Conservation (phyloP, 2,888 invertebrate genomes). For the Nemoura dubitans region DNA sequence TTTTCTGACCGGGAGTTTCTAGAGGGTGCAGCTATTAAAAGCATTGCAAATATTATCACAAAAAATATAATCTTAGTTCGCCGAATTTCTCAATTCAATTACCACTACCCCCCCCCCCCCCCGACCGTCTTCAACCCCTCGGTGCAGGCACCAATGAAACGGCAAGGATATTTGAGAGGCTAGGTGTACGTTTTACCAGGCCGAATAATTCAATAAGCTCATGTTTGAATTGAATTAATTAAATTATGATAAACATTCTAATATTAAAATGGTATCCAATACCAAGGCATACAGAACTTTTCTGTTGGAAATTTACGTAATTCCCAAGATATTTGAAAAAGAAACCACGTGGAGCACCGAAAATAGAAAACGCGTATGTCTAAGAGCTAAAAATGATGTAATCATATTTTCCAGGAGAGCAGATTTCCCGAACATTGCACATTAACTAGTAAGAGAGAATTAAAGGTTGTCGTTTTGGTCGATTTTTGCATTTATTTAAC, state of each 20-base stretch:
- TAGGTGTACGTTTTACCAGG: neutral
- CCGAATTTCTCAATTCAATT: too few relatives aligned
- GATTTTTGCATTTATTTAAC: too few relatives aligned
- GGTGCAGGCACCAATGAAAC: neutral
- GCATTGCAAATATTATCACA: neutral
- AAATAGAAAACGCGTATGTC: neutral
- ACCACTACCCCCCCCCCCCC: too few relatives aligned
- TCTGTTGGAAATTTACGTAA: neutral
- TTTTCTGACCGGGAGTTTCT: neutral
- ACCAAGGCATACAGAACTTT: neutral
- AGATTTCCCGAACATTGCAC: too few relatives aligned
- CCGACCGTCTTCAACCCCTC: neutral
- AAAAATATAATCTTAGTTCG: neutral
- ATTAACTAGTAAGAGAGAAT: too few relatives aligned
- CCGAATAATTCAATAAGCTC: too few relatives aligned
- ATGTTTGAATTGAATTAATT: neutral
- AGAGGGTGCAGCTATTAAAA: neutral
- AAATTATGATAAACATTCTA: neutral
- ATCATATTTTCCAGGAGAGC: too few relatives aligned
- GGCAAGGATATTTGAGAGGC: neutral
- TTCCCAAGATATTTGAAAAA: neutral
- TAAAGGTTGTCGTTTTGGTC: too few relatives aligned
- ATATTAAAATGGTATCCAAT: neutral
- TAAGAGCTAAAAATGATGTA: neutral
- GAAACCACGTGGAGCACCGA: neutral